Evolutionary conservation across 2,113 vertebrate species (phyloP).

Genomic region (Corythoichthys intestinalis): DNA sequence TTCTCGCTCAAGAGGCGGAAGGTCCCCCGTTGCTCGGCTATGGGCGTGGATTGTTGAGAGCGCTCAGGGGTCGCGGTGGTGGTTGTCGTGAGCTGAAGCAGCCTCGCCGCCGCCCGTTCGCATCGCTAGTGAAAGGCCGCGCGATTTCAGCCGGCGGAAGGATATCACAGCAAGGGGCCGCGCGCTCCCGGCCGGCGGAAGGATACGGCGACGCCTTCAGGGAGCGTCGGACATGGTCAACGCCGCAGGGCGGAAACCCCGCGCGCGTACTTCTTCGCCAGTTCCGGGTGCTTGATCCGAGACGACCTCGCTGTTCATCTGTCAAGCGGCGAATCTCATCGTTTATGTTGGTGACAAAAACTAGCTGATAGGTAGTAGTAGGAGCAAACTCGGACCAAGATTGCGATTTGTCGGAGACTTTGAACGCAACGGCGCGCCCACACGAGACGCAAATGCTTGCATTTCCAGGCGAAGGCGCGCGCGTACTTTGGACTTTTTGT

Average conservation of each 20-base stretch:
- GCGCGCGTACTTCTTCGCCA: neutral
- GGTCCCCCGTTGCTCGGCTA: constrained; percentile 8
- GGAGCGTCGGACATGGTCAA: neutral
- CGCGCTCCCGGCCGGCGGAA: constrained; percentile 57
- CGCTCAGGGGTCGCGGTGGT: constrained; percentile 15
- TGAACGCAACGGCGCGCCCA: constrained; percentile 17
- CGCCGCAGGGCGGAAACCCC: constrained; percentile 7
- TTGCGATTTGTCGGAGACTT: rapidly evolving
- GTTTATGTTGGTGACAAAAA: neutral
- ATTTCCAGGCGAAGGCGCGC: neutral
- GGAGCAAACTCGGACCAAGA: no score
- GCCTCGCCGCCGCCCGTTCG: constrained; percentile 58
- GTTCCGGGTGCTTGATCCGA: neutral
- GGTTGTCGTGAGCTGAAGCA: constrained; percentile 22
- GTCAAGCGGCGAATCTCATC: neutral
- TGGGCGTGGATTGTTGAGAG: constrained; percentile 20
- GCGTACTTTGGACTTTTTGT: neutral
- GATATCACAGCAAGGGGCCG: constrained; percentile 61
- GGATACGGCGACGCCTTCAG: constrained; percentile 59
- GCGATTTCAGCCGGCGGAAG: constrained; percentile 70
- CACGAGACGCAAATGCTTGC: neutral
- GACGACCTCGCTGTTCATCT: neutral
- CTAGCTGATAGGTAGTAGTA: neutral
- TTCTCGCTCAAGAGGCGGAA: constrained; percentile 7
- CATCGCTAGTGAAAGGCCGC: constrained; percentile 65